Base-by-base conservation (phyloP, 92 coral and sea anemone species). In the Virgularia gustaviana region DNA sequence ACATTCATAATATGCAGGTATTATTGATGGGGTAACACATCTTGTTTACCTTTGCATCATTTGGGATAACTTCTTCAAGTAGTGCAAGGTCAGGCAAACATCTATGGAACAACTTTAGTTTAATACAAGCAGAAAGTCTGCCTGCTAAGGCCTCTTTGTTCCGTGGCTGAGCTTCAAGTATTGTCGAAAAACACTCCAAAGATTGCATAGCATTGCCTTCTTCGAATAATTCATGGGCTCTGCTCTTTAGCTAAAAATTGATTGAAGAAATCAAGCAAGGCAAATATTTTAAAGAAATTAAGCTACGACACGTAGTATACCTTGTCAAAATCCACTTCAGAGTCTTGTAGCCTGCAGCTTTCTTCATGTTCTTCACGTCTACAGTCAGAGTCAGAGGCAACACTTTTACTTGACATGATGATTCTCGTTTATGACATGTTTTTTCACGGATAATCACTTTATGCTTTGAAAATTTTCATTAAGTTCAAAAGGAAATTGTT, bases 181-280 rank as follows among this genome's bases (percentile, higher is more conserved):
- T 34, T 61, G 31, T 49, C 8, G 75, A 68, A 49, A 27, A 68
- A 44, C 11, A 15, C n/a, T 68, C 75, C 75, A 68, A 44, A 16
- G 60, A 68, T 10, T 68, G 75, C 35, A 68, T 47, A 61, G 32
- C 34, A 23, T 51, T 32, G 28, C 75, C 75, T 49, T 68, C 60
- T 0, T 19, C 36, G 12, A 68, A 19, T 45, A 49, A 4, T 68
- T 49, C 10, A 31, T 49, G 11, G 34, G 75, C 75, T 27, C 43
- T 31, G 27, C n/a, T 16, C 15, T 18, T 49, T 5, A 29, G 55
- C 10, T 49, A 15, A n/a, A n/a, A n/a, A n/a, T n/a, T n/a, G n/a
- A n/a, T n/a, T n/a, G n/a, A n/a, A n/a, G n/a, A n/a, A n/a, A n/a
- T n/a, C n/a, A n/a, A n/a, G n/a, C n/a, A n/a, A n/a, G n/a, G n/a